These are phyloP conservation scores for Agriotes lineatus DNA, from an alignment of 2,888 invertebrate species.

Conservation along the genomic window DNA sequence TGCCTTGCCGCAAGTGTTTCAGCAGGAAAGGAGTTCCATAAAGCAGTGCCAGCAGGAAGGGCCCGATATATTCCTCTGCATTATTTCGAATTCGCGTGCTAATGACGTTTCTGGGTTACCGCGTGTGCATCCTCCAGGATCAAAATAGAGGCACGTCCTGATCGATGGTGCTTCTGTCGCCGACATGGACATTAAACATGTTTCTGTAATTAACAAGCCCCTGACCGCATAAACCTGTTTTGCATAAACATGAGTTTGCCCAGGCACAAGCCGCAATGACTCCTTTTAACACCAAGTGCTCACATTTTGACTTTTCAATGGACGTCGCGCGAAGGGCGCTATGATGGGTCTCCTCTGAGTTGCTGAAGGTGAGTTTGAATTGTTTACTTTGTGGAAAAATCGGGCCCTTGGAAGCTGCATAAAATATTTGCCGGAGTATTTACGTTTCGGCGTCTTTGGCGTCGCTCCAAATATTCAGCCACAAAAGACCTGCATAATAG, in stretches of 20 bases:
- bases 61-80: constrained; percentile 37
- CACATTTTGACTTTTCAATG: no score
- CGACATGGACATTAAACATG: background rate
- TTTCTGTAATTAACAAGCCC: no score
- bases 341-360: no score
- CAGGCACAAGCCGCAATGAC: background rate
- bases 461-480: constrained; percentile 43
- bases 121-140: constrained; percentile 29
- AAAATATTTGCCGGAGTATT: no score
- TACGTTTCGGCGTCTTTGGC: constrained; percentile 50
- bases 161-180: no score
- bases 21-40: constrained; percentile 43
- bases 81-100: constrained; percentile 42
- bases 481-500: constrained; percentile 45
- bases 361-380: no score
- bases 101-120: constrained; percentile 34
- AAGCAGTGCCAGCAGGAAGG: constrained; percentile 42
- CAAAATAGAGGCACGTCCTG: background rate
- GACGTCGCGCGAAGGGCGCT: no score
- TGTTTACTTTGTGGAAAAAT: no score
- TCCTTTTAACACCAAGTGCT: background rate
- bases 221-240: background rate
- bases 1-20: constrained; percentile 43
- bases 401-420: no score
- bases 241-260: background rate